Percentiles rank a stretch among this genome's conserved stretches.
Evolutionary conservation across 2,113 vertebrate genomes (phyloP).

Genomic region (Globicephala melas): DNA sequence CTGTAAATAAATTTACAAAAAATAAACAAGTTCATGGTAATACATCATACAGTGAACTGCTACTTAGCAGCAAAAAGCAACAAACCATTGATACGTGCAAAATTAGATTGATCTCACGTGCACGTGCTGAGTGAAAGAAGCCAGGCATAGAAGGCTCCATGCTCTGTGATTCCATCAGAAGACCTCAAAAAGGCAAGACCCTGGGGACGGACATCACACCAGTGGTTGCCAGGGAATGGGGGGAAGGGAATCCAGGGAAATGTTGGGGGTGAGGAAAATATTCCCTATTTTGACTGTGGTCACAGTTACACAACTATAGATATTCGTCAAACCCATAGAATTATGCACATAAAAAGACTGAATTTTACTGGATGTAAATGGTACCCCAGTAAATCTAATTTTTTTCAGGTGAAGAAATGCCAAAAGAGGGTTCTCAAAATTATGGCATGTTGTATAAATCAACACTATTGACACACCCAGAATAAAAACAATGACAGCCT

Average conservation of each 20-base stretch:
- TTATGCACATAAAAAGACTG: not conserved
- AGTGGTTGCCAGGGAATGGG: no score
- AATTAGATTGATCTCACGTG: accelerated
- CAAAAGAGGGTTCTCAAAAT: not conserved
- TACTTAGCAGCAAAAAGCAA: not conserved
- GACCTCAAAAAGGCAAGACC: not conserved
- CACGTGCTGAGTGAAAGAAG: not conserved
- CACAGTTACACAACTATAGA: not conserved
- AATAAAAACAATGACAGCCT: not conserved
- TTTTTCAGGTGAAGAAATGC: not conserved
- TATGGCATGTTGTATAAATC: not conserved
- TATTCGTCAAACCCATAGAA: not conserved
- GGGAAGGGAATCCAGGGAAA: not conserved
- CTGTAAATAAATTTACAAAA: not conserved
- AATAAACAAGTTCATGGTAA: not conserved
- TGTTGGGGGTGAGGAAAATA: not conserved
- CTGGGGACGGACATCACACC: not conserved
- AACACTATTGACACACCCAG: not conserved
- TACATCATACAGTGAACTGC: no score
- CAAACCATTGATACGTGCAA: accelerated
- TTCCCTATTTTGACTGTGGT: not conserved
- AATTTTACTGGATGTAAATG: not conserved
- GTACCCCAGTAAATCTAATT: not conserved
- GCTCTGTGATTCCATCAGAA: not conserved
- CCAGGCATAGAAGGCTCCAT: not conserved